phyloP scores from a whole-genome alignment of 2,113 vertebrate species.

The Larimichthys polyactis region DNA sequence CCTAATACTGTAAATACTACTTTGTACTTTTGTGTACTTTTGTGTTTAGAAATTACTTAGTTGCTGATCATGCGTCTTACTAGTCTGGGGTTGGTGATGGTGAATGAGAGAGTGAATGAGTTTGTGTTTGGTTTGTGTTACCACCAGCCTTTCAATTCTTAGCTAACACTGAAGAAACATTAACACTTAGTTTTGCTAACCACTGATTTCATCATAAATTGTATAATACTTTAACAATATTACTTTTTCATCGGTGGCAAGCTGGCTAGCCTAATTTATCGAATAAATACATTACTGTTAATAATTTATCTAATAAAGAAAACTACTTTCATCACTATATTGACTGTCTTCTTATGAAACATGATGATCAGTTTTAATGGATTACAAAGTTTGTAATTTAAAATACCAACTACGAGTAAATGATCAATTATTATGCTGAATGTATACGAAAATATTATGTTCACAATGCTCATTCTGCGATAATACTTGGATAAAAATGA shows the following conservation, averaged over 20 bases:
- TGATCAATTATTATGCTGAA: neutral
- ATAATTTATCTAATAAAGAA: slow-evolving; percentile 55
- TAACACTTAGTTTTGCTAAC: slow-evolving; percentile 27
- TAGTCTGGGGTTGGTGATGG: slow-evolving; percentile 23
- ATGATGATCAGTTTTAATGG: neutral
- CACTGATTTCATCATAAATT: slow-evolving; percentile 15
- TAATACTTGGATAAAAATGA: too few species aligned
- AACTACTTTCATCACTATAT: slow-evolving; percentile 1
- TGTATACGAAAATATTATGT: too few species aligned
- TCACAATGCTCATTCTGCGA: too few species aligned
- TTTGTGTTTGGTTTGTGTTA: slow-evolving; percentile 14
- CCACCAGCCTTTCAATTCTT: slow-evolving; percentile 1
- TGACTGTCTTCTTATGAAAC: neutral
- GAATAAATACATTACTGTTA: slow-evolving; percentile 22
- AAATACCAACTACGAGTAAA: neutral
- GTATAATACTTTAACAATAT: slow-evolving; percentile 7
- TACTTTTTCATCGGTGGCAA: slow-evolving; percentile 49
- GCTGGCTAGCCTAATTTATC: slow-evolving; percentile 59
- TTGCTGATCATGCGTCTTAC: slow-evolving; percentile 16
- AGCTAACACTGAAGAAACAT: slow-evolving; percentile 41
- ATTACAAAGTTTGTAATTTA: neutral
- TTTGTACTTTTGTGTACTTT: neutral
- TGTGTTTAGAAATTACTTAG: neutral
- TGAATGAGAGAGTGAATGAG: slow-evolving; percentile 33
- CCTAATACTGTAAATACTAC: slow-evolving; percentile 38